Evolutionary conservation across 1,140 invertebrate species (phyloP).

Genomic region (Cyphomyrmex costatus): DNA sequence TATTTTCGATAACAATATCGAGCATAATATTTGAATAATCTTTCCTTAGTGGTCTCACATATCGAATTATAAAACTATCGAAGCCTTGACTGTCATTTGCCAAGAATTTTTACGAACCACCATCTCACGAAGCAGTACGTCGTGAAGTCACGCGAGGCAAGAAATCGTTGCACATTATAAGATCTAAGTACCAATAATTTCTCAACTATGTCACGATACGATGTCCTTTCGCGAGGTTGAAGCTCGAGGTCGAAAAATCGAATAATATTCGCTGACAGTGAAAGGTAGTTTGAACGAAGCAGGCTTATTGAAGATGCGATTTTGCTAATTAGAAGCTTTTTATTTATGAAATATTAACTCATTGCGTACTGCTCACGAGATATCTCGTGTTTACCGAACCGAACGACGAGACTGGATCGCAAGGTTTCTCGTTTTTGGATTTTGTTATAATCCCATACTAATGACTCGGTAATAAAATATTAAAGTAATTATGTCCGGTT

Average conservation of each 20-base stretch:
- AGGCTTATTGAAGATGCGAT: neutral
- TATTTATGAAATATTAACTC: slow-evolving; percentile 10
- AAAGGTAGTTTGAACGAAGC: slow-evolving; percentile 13
- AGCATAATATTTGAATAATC: slow-evolving; percentile 20
- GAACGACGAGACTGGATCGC: neutral
- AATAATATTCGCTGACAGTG: slow-evolving; percentile 14
- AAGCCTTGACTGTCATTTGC: slow-evolving; percentile 32
- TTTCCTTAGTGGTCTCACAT: neutral
- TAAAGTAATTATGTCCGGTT: neutral
- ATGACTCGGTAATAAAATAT: neutral
- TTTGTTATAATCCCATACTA: neutral
- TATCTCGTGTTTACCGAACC: neutral
- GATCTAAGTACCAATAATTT: slow-evolving; percentile 47
- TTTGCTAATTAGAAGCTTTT: slow-evolving; percentile 10
- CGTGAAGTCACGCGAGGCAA: slow-evolving; percentile 47
- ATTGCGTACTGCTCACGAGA: neutral
- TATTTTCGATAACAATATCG: neutral
- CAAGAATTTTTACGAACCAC: slow-evolving; percentile 9
- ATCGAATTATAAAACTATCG: slow-evolving; percentile 9
- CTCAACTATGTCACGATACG: slow-evolving; percentile 36
- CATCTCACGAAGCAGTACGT: slow-evolving; percentile 13
- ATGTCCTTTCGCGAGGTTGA: neutral
- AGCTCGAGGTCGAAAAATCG: slow-evolving; percentile 35
- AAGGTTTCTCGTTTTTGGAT: neutral
- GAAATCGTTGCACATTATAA: slow-evolving; percentile 23